These are phyloP conservation scores for Semnornis frantzii DNA, from an alignment of 2,113 vertebrate species.

Conservation along the genomic window DNA sequence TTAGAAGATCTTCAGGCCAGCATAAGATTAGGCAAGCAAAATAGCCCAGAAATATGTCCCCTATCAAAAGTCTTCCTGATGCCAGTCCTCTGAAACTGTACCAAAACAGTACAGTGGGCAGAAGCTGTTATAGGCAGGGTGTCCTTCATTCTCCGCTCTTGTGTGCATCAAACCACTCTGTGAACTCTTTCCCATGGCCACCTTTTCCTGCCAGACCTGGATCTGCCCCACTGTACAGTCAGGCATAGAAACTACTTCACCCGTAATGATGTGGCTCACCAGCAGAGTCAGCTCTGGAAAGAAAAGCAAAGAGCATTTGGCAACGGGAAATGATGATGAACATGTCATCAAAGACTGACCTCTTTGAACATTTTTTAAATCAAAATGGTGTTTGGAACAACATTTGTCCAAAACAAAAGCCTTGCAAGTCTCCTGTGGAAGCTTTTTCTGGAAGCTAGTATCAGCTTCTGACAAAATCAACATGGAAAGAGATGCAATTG, in stretches of 20 bases:
- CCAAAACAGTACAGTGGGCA: fast-evolving
- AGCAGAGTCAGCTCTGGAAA: not conserved
- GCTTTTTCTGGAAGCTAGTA: not conserved
- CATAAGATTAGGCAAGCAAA: not conserved
- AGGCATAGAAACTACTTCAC: not conserved
- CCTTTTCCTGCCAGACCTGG: not conserved
- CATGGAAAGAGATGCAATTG: not conserved
- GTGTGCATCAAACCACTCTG: not conserved
- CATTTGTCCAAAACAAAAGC: not conserved
- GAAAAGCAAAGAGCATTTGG: not conserved
- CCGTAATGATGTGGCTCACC: not conserved
- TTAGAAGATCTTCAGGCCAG: not conserved
- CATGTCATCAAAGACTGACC: not conserved
- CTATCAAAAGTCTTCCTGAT: not conserved
- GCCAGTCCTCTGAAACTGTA: not conserved
- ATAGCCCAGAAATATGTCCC: not conserved
- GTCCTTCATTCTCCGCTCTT: not conserved
- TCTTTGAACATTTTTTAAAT: not conserved
- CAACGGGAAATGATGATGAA: not conserved
- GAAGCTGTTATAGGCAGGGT: not conserved
- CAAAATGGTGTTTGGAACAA: not conserved
- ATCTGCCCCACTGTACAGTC: not conserved
- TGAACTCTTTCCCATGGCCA: not conserved
- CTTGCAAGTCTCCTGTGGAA: not conserved
- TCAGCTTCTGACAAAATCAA: not conserved